Evolutionary conservation across 2,113 vertebrate genomes (phyloP), one percentile per base, ranked within the genome.

Genomic region (Microcebus murinus): DNA sequence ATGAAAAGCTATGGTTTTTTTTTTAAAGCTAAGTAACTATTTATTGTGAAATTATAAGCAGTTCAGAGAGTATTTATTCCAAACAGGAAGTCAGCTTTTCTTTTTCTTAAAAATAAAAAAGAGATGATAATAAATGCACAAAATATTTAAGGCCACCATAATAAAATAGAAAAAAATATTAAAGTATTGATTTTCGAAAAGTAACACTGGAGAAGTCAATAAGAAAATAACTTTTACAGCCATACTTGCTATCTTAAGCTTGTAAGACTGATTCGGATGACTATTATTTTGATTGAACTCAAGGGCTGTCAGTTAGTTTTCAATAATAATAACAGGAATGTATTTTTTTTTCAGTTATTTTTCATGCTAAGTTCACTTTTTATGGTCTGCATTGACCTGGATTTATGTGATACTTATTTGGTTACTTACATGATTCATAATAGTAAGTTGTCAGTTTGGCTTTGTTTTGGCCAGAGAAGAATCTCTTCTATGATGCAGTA

Each of bases 21-120:
- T 81, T 73, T 93, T 48, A 95, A 87, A 97, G 45, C 73, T 96
- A 97, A 80, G 50, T 20, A 67, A 93, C 39, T 86, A 96, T 91
- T 96, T 92, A 96, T 92, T 96, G 5, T 93, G 50, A 90, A 96
- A 94, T 50, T 48, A 95, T 23, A 89, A 97, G 52, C 36, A 18
- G 48, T 89, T 98, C 94, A 74, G 39, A 61, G 95, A 57, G n/a
- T 89, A 55, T 12, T 12, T 96, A 18, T 88, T 68, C 27, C 52
- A 52, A 55, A 85, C 23, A 31, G 81, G 20, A 83, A 96, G 57
- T 39, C 59, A 79, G 39, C 59, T 82, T 90, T 71, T 27, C 29
- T 45, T 92, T 73, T 96, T 71, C 29, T 42, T 42, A 90, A 52
- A 80, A 96, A 84, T 3, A 0, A 92, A 90, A 42, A 39, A 45